Evolutionary conservation across 2,888 invertebrate species (phyloP), one percentile per base, ranked within the genome.

Genomic region (Hirtodrosophila cameraria): DNA sequence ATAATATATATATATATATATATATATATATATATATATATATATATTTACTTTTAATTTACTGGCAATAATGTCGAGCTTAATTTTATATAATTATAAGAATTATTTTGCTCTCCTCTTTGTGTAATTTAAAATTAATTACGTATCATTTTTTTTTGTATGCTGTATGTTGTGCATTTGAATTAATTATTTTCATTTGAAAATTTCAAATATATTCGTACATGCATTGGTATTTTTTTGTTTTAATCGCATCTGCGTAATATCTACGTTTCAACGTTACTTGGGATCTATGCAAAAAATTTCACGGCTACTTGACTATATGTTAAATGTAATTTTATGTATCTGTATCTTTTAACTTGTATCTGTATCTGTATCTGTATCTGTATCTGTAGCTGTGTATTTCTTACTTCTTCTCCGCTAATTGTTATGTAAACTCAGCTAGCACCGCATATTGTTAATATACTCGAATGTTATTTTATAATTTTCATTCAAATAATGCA

Each of bases 121-220:
- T 61, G 50, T n/a, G 52, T 61, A 71, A 50, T 60, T 75, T 79
- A 72, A 73, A 70, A 80, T 77, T 79, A 79, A 77, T 79, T 79
- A 79, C 78, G 78, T 79, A 79, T 78, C 57, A 55, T 52, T 58
- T 36, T 16, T 46, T 43, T 33, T 43, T 42, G 42, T 41, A 55
- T 43, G 25, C 12, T 63, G 35, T 59, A n/a, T 18, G 39, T 18
- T 45, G 12, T 12, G 36, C 28, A 12, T 33, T 33, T 50, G 27
- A 49, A 62, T 67, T 31, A 54, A 20, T 41, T 53, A 36, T 63
- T n/a, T 42, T 11, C 31, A 45, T 23, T n/a, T n/a, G n/a, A n/a
- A n/a, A n/a, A n/a, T n/a, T n/a, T n/a, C n/a, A n/a, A n/a, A n/a
- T 45, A 9, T 31, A 31, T 16, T 28, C 9, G 20, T 38, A 11